phyloP scores from a whole-genome alignment of 35 echinoderm and acorn worm species.

The Ptychodera flava region DNA sequence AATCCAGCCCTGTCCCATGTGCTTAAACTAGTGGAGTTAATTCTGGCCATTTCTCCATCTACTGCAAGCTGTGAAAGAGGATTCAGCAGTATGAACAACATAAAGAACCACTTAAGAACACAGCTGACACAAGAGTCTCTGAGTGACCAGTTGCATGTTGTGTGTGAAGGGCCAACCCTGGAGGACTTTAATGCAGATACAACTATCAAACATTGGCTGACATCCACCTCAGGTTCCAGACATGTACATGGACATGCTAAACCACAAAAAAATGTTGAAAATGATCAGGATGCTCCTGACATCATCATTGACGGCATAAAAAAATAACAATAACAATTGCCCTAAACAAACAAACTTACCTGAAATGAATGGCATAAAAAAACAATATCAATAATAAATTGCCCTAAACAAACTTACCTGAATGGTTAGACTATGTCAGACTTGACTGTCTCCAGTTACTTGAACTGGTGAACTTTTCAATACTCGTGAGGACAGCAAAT shows the following conservation, averaged over 20 bases:
- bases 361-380: neutral
- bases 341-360: neutral
- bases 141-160: neutral
- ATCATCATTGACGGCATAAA: neutral
- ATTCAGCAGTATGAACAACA: neutral
- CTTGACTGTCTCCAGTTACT: neutral
- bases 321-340: neutral
- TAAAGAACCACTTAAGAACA: neutral
- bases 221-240: neutral
- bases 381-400: neutral
- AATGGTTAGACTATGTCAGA: neutral
- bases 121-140: neutral
- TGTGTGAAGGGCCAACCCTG: neutral
- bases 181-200: neutral
- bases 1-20: neutral
- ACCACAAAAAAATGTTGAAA: neutral
- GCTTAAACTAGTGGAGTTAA: neutral
- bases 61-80: neutral
- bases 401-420: neutral
- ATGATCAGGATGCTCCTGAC: neutral
- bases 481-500: neutral
- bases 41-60: neutral
- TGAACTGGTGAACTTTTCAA: too few relatives aligned
- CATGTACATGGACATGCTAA: neutral
- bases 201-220: neutral